These are phyloP conservation scores for Girardia tigrina DNA, from an alignment of 2,888 invertebrate species.

Conservation along the genomic window DNA sequence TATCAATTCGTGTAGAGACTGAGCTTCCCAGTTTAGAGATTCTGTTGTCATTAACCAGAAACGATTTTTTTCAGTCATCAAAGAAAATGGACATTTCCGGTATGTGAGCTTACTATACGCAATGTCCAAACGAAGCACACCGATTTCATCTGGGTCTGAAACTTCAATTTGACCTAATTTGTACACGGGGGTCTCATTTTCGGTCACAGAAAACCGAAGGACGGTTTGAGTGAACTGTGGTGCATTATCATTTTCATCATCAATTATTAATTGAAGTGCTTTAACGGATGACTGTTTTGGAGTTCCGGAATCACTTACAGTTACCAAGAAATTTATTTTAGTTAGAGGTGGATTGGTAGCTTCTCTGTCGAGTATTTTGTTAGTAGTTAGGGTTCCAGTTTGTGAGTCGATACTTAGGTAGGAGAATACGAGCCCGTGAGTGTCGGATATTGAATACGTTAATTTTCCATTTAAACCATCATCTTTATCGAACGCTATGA, in stretches of 20 bases:
- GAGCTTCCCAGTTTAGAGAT: slow-evolving; percentile 31
- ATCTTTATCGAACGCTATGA: slow-evolving; percentile 31
- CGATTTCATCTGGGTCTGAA: slow-evolving; percentile 24
- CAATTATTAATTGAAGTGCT: slow-evolving; percentile 5
- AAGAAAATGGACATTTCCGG: slow-evolving; percentile 24
- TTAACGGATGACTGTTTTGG: slow-evolving; percentile 11
- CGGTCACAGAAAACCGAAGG: slow-evolving; percentile 29
- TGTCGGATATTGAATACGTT: slow-evolving; percentile 24
- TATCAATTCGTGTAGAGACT: slow-evolving; percentile 6
- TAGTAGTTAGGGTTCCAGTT: slow-evolving; percentile 28
- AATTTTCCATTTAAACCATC: slow-evolving; percentile 28
- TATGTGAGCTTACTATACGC: neutral
- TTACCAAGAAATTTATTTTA: neutral
- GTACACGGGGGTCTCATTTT: slow-evolving; percentile 26
- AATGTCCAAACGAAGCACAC: neutral
- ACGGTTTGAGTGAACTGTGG: slow-evolving; percentile 30
- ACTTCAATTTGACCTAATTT: slow-evolving; percentile 33
- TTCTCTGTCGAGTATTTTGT: slow-evolving; percentile 30
- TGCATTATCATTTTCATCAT: slow-evolving; percentile 35
- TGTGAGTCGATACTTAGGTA: slow-evolving; percentile 26
- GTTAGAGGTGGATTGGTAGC: slow-evolving; percentile 27
- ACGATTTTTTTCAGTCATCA: neutral
- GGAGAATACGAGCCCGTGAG: neutral
- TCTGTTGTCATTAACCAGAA: slow-evolving; percentile 34
- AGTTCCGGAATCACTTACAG: slow-evolving; percentile 30